Base-by-base conservation (phyloP, 2,113 vertebrate species). In the Phrynosoma platyrhinos region DNA sequence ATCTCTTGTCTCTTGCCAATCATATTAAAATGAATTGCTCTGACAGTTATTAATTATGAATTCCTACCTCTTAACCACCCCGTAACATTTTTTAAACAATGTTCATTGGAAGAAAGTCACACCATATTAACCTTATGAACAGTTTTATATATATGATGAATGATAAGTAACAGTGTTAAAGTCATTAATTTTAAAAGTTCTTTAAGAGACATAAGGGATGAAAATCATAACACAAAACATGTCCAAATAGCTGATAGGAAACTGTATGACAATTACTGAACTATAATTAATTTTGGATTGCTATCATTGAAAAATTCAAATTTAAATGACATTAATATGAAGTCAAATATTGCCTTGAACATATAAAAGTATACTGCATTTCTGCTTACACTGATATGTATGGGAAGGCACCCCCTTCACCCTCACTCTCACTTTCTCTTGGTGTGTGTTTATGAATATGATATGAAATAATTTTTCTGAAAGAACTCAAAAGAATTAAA, bases 401-500 rank as follows among this genome's bases (percentile, higher is more conserved):
- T 83, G 76, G 27, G 4, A 36, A 27, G 82, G 40, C 76, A 81
- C n/a, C 0, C 87, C 86, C 87, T n/a, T 0, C 14, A 32, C 47
- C 83, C 9, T 55, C 82, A 32, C 12, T 30, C 16, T 90, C 85
- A 90, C 87, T 91, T 52, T 27, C n/a, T 80, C 58, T 62, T 13
- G 76, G 8, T 53, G 52, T 79, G 14, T 62, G 58, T 62, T 62
- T 62, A 62, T 62, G 10, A 62, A n/a, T 53, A 86, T 55, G 66
- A 71, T 87, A 20, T 92, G 36, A 76, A 94, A 94, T 92, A 62
- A 88, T 74, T 64, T 76, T 76, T 62, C 10, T 27, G 8, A 36
- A 27, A 25, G 9, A 91, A 93, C 47, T 9, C 9, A 95, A 88
- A 92, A 94, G 94, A 92, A 91, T 82, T 91, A 92, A 93, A 93